These are phyloP conservation scores for Neodiprion pinetum DNA, from an alignment of 1,140 invertebrate species.

Conservation along the genomic window DNA sequence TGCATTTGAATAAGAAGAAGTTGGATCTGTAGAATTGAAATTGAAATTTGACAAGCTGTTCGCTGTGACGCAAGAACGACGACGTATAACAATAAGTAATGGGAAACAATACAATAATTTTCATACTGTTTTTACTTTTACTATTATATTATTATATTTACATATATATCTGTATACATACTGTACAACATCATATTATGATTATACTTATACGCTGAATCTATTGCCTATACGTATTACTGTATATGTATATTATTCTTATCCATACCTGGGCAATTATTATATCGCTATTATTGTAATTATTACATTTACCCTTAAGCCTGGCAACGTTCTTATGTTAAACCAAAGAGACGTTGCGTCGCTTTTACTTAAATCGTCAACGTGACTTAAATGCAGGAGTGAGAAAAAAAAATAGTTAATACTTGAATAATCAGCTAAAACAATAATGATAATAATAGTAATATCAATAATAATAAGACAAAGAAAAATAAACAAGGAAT, in stretches of 20 bases:
- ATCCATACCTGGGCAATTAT: background rate
- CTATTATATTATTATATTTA: constrained; percentile 48
- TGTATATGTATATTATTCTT: no score
- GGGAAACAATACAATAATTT: constrained; percentile 54
- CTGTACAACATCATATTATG: background rate
- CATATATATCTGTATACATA: constrained; percentile 26
- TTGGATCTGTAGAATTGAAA: no score
- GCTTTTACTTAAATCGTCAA: background rate
- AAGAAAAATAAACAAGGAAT: no score
- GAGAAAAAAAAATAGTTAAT: no score
- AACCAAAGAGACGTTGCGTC: no score
- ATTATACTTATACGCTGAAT: background rate
- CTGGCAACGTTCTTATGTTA: no score
- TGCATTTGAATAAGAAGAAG: no score
- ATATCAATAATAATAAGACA: no score
- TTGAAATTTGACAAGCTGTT: no score
- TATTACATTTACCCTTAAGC: background rate
- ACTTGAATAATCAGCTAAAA: no score
- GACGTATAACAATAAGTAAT: constrained; percentile 41
- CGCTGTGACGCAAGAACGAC: constrained; percentile 18
- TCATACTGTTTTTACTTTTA: constrained; percentile 58
- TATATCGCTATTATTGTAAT: background rate
- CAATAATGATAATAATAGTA: no score
- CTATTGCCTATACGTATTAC: background rate
- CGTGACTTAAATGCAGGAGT: background rate